phyloP scores from a whole-genome alignment of 23 tunicate genomes.

The Oikopleura albicans region DNA sequence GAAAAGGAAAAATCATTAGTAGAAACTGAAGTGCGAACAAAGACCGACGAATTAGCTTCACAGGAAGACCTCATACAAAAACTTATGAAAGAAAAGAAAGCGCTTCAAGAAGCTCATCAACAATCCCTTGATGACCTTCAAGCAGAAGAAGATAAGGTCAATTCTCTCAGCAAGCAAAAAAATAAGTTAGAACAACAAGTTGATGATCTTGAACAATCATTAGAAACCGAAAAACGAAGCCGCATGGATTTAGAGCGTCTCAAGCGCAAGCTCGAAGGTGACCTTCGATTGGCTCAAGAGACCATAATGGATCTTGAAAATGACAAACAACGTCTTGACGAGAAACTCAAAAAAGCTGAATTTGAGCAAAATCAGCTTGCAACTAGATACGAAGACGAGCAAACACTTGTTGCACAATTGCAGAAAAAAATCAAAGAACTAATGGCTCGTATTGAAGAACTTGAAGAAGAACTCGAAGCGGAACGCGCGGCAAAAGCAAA shows the following conservation, averaged over 20 bases:
- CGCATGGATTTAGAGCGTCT: conserved; percentile 75
- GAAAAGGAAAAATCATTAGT: not conserved
- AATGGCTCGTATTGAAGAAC: conserved; percentile 41
- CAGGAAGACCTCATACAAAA: not conserved
- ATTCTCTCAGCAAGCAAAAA: not conserved
- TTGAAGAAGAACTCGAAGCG: conserved; percentile 33
- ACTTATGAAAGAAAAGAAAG: not conserved
- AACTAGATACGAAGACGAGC: conserved; percentile 51
- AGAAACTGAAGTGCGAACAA: not conserved
- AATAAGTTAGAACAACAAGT: conserved; percentile 3
- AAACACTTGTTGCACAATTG: conserved; percentile 68
- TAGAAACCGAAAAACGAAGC: conserved; percentile 77
- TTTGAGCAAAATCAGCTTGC: conserved; percentile 25
- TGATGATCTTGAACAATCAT: conserved; percentile 45
- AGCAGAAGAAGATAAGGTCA: conserved; percentile 4
- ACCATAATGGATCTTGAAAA: conserved; percentile 97
- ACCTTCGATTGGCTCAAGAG: conserved; percentile 58
- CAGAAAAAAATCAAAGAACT: conserved; percentile 88
- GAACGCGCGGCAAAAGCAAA: conserved; percentile 28
- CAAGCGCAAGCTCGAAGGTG: conserved; percentile 93
- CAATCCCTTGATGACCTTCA: conserved; percentile 6
- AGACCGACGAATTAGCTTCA: not conserved
- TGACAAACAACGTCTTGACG: conserved; percentile 61
- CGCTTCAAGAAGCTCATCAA: conserved; percentile 7
- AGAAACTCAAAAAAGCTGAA: conserved; percentile 73